A percentile compares a stretch with the other conserved stretches of the same genome.
These are phyloP conservation scores for Momotus momota DNA, from an alignment of 2,797 vertebrate genomes.

Conservation along the genomic window DNA sequence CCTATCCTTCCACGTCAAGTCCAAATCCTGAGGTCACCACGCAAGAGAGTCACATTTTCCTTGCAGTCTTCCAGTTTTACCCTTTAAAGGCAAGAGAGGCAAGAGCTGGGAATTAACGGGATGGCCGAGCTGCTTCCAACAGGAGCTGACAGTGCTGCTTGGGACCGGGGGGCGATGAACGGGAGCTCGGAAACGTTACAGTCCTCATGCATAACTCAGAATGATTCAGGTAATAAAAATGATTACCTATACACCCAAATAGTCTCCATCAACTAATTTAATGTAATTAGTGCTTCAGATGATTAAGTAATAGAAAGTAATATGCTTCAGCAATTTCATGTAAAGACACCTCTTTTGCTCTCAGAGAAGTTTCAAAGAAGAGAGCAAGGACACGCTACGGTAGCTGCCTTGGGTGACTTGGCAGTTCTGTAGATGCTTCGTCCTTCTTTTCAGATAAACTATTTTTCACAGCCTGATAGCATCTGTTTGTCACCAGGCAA, in stretches of 20 bases:
- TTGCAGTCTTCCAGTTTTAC: not conserved
- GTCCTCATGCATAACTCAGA: not conserved
- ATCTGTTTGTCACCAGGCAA: not conserved
- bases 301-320: conserved; percentile 43
- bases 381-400: not conserved
- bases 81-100: rapidly evolving
- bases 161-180: not conserved
- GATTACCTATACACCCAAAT: conserved; percentile 11
- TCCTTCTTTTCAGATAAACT: not conserved
- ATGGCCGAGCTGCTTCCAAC: not conserved
- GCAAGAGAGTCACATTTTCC: not conserved
- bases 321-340: not conserved
- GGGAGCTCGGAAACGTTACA: not conserved
- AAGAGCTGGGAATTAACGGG: not conserved
- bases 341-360: not conserved
- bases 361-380: not conserved
- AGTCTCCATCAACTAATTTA: conserved; percentile 46
- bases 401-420: rapidly evolving
- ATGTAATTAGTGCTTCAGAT: conserved; percentile 33
- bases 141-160: not conserved
- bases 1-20: not conserved
- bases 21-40: not conserved
- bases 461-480: not conserved
- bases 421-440: not conserved
- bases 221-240: conserved; percentile 19